phyloP scores from a whole-genome alignment of 2,113 vertebrate genomes.

The Prolemur simus region DNA sequence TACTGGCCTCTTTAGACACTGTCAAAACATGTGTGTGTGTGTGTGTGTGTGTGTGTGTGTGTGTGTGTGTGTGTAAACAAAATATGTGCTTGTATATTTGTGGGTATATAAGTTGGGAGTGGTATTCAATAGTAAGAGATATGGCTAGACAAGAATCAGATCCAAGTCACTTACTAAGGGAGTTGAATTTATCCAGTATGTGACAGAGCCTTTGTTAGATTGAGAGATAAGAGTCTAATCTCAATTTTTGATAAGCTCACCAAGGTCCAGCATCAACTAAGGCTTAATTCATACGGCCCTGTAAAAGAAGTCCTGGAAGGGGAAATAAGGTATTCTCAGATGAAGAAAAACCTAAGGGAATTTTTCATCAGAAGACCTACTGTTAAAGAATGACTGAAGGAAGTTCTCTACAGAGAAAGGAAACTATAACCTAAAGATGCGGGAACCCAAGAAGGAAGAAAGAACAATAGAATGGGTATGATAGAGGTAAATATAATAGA shows the following conservation, averaged over 20 bases:
- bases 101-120: neutral
- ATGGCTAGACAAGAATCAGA: neutral
- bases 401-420: neutral
- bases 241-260: neutral
- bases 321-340: neutral
- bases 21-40: no score
- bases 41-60: neutral
- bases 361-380: neutral
- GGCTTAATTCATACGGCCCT: neutral
- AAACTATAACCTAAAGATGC: neutral
- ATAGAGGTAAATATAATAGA: neutral
- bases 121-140: neutral
- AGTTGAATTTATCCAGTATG: neutral
- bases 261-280: neutral
- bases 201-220: neutral
- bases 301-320: neutral
- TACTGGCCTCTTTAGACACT: neutral
- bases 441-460: neutral
- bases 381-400: neutral
- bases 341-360: neutral
- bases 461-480: neutral
- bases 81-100: neutral
- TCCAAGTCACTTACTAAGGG: neutral
- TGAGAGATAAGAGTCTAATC: neutral
- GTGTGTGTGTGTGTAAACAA: neutral